Conservation (phyloP, 2,113 vertebrate genomes). For the Dasyornis broadbenti region DNA sequence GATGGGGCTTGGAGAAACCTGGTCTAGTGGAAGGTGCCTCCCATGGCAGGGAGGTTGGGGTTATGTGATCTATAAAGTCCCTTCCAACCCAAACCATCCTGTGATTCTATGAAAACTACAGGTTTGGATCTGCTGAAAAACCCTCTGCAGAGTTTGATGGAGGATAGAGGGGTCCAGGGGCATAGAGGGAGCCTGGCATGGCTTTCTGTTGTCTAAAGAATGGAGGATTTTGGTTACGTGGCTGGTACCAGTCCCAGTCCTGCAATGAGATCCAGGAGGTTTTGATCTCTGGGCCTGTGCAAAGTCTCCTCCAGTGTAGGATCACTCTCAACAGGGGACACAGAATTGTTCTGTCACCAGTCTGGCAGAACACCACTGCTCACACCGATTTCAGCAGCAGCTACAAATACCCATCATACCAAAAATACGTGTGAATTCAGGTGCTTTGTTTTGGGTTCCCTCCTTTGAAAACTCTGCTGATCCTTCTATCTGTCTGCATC, state of each 20-base stretch:
- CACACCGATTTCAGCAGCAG: not conserved
- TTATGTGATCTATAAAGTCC: not conserved
- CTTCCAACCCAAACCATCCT: not conserved
- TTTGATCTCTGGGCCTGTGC: not conserved
- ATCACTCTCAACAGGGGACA: not conserved
- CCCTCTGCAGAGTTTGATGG: not conserved
- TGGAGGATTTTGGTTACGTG: not conserved
- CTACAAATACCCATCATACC: not conserved
- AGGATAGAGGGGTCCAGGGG: not conserved
- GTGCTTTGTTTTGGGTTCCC: not conserved
- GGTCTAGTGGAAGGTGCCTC: not conserved
- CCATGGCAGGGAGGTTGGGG: not conserved
- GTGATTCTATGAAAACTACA: not conserved
- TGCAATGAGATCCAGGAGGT: not conserved
- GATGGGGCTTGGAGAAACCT: not conserved
- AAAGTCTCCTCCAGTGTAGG: not conserved
- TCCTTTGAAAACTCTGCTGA: not conserved
- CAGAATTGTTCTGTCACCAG: not conserved
- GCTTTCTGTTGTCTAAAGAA: not conserved
- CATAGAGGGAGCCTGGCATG: not conserved
- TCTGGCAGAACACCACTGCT: not conserved
- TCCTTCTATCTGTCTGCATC: not conserved
- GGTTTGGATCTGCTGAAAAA: not conserved
- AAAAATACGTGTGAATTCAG: not conserved
- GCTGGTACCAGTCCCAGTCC: not conserved